Evolutionary conservation across 2,113 vertebrate species (phyloP).

Genomic region (Rhodinocichla rosea): DNA sequence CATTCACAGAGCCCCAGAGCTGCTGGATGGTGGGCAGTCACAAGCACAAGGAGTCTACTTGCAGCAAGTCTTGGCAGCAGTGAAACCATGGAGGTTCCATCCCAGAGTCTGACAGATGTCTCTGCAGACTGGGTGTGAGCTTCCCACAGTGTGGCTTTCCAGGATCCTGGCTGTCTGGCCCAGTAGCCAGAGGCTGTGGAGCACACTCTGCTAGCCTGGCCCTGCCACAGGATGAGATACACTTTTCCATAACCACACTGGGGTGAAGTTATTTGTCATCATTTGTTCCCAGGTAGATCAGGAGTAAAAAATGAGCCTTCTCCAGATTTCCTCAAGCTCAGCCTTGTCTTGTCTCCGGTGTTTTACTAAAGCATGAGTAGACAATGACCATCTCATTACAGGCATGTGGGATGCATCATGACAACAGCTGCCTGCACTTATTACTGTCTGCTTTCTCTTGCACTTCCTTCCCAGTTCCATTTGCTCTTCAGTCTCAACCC

Average conservation of each 20-base stretch:
- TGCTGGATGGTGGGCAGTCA: neutral
- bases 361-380: neutral
- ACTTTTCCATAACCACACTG: neutral
- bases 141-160: neutral
- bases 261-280: neutral
- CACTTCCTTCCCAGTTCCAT: neutral
- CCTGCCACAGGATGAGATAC: neutral
- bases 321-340: neutral
- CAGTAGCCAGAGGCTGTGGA: neutral
- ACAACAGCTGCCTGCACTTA: constrained; percentile 5
- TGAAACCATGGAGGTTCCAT: neutral
- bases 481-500: neutral
- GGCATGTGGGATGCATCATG: constrained; percentile 7
- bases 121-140: neutral
- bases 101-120: neutral
- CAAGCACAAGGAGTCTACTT: neutral
- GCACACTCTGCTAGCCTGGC: neutral
- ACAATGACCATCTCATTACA: neutral
- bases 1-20: neutral
- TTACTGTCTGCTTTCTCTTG: neutral
- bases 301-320: neutral
- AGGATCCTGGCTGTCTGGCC: neutral
- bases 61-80: neutral
- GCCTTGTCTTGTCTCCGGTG: neutral
- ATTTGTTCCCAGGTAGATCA: neutral